Base-by-base conservation (phyloP, 2,797 vertebrate genomes). In the Centropyge bicolor region DNA sequence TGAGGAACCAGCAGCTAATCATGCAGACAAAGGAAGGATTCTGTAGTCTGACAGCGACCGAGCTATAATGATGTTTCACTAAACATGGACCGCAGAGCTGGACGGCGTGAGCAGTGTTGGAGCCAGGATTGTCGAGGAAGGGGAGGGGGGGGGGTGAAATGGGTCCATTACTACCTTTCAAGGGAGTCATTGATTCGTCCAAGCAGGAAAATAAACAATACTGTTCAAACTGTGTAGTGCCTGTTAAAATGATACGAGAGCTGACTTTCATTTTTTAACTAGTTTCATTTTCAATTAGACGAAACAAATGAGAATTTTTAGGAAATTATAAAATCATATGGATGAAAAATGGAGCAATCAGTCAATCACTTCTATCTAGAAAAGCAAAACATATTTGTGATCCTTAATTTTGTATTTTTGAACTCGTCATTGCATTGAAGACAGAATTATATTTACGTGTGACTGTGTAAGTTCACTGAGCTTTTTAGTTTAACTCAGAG, bases 1-100 rank as follows among this genome's bases (percentile, higher is more conserved):
- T 86, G 84, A 90, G 82, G 80, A 83, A 78, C 80, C 73, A 74
- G 83, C 0, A 82, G 86, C 81, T 90, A 87, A 89, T 90, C 83
- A 82, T 85, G 81, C 86, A 89, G 82, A 86, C 76, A 84, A 70
- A 84, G 77, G 76, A 83, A 65, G 77, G 62, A 40, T 76, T 69
- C 63, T 83, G 81, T 64, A 51, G 64, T 62, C 60, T 80, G 76
- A 82, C 81, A 82, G 69, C 1, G 12, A 38, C 31, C 69, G 72
- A 77, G 60, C 51, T 81, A 61, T 79, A 84, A 83, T 82, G 60
- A 89, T 85, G 74, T 86, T 86, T 70, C 75, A 75, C 68, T 70
- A 76, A 83, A 83, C 71, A 77, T 40, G 72, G 68, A 60, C 56
- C 35, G 72, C 64, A 64, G 60, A 74, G 71, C 66, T 41, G 45